These are phyloP conservation scores for Urocynchramus pylzowi DNA, from an alignment of 2,113 vertebrate species.

Conservation along the genomic window DNA sequence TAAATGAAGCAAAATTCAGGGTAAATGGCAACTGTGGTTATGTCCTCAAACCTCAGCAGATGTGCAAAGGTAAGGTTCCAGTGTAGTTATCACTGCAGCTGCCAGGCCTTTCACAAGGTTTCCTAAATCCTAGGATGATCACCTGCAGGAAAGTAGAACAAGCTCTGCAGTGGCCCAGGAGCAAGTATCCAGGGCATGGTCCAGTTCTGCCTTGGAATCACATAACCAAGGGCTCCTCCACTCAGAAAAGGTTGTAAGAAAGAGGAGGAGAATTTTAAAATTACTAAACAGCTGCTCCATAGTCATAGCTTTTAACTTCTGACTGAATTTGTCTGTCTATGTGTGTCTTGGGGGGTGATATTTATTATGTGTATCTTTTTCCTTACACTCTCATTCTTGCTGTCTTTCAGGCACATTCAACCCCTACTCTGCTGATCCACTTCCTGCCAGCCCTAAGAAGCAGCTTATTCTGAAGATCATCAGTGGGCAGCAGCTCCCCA, in stretches of 20 bases:
- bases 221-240: not conserved
- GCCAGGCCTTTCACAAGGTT: not conserved
- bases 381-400: not conserved
- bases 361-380: not conserved
- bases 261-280: not conserved
- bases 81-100: not conserved
- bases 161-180: not conserved
- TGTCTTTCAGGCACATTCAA: conserved; percentile 86
- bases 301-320: not conserved
- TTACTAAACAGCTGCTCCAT: not conserved
- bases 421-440: conserved; percentile 89
- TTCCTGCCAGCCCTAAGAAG: conserved; percentile 94
- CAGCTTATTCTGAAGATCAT: conserved; percentile 95
- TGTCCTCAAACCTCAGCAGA: conserved; percentile 92
- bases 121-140: not conserved
- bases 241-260: not conserved
- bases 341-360: not conserved
- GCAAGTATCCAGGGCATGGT: not conserved
- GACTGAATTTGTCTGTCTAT: not conserved
- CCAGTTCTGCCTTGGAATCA: not conserved
- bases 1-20: conserved; percentile 95
- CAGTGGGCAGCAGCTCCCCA: conserved; percentile 96
- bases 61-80: conserved; percentile 88
- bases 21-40: conserved; percentile 92
- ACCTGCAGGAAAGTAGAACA: not conserved